Base-by-base conservation (phyloP, 2,113 vertebrate genomes). In the Peromyscus leucopus region DNA sequence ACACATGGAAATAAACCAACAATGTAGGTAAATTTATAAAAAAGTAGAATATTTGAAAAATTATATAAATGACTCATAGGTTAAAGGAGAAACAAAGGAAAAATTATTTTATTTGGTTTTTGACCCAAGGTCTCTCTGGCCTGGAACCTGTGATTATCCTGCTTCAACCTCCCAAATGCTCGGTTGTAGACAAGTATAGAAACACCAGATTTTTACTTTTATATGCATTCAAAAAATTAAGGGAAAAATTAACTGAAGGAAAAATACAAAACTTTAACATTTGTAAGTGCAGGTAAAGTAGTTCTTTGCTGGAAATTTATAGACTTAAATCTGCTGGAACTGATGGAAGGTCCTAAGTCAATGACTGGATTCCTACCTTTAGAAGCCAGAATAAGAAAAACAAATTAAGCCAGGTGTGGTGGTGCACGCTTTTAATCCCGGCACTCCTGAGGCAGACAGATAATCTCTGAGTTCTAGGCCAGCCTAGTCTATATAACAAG, bases 281-380 rank as follows among this genome's bases (percentile, higher is more conserved):
- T 76, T 96, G 2, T 89, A 31, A 96, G 61, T 89, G 28, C 61
- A 78, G 63, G 12, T 83, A 93, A 90, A 80, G 28, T 79, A 89
- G 36, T 85, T 33, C 19, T 95, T 89, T 91, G 76, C 55, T 89
- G 12, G n/a, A 86, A 46, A 93, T 63, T 80, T 89, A 72, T 61
- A 85, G 42, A 91, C 84, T 93, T 93, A 86, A 92, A 92, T 87
- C n/a, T n/a, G 13, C 67, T 85, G 61, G 24, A 87, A 87, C 22
- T 83, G 80, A 69, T 31, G 22, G 33, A 57, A 96, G 17, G 46
- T 82, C 59, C 69, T 19, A 95, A 75, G 33, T 69, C 74, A 86
- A 31, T 87, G 51, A 61, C 48, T 26, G 51, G 36, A 11, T 17
- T 93, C 78, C n/a, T 2, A 4, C 42, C 24, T 86, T 92, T 76